These are phyloP conservation scores for Antheraea yamamai DNA, from an alignment of 2,888 invertebrate species.

Conservation along the genomic window DNA sequence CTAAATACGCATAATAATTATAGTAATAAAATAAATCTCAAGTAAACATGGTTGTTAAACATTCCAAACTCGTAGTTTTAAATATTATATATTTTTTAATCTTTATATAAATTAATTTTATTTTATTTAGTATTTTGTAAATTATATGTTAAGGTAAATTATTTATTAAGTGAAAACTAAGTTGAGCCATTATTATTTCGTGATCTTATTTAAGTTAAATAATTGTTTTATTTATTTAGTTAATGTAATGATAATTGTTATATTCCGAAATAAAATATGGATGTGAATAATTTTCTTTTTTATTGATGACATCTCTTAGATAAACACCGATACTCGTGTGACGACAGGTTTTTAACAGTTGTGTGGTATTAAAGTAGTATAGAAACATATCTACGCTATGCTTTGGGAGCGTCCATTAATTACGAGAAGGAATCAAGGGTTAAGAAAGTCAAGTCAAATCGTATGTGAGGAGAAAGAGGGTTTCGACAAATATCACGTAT, in stretches of 20 bases:
- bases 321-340: too few species aligned
- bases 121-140: background rate
- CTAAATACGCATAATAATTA: background rate
- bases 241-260: slow-evolving; percentile 23
- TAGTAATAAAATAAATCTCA: background rate
- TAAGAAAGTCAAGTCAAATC: too few species aligned
- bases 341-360: too few species aligned
- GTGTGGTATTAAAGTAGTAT: too few species aligned
- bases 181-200: background rate
- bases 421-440: too few species aligned
- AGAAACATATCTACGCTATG: too few species aligned
- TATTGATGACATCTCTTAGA: too few species aligned
- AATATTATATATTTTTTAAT: background rate
- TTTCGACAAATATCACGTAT: too few species aligned
- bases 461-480: too few species aligned
- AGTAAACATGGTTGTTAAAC: background rate
- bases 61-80: background rate
- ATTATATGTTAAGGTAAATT: background rate
- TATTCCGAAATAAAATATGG: slow-evolving; percentile 9
- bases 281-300: background rate
- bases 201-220: background rate
- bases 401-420: too few species aligned
- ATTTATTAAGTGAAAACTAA: background rate
- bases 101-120: background rate
- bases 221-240: background rate